phyloP scores from a whole-genome alignment of 2,888 invertebrate species.

The Leucophenga montana region DNA sequence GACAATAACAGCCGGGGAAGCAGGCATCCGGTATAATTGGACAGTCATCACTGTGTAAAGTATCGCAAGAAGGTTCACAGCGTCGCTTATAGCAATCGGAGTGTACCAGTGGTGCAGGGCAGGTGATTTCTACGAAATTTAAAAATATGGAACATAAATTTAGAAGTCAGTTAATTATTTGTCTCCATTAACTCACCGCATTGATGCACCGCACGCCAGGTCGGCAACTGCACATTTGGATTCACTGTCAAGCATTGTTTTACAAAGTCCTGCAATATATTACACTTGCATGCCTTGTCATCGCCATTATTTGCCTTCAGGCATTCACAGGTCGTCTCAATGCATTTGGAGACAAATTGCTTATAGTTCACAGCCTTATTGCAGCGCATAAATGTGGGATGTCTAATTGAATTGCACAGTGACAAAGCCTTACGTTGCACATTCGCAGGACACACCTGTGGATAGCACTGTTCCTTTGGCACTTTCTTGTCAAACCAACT shows the following conservation, averaged over 20 bases:
- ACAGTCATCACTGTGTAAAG: slow-evolving; percentile 77
- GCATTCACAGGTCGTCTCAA: slow-evolving; percentile 85
- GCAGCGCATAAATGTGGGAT: slow-evolving; percentile 80
- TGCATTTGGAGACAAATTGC: slow-evolving; percentile 81
- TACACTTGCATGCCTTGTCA: slow-evolving; percentile 79
- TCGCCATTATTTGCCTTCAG: slow-evolving; percentile 75
- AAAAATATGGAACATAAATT: slow-evolving; percentile 9
- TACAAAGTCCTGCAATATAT: slow-evolving; percentile 80
- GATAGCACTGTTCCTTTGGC: slow-evolving; percentile 75
- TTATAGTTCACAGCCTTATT: slow-evolving; percentile 78
- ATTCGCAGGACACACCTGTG: slow-evolving; percentile 77
- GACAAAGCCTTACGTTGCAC: slow-evolving; percentile 79
- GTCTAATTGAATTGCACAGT: slow-evolving; percentile 80
- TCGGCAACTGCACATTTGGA: slow-evolving; percentile 78
- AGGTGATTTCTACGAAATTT: slow-evolving; percentile 79
- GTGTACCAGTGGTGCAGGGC: slow-evolving; percentile 84
- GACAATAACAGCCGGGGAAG: slow-evolving; percentile 89
- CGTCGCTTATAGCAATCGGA: slow-evolving; percentile 85
- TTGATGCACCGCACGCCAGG: slow-evolving; percentile 82
- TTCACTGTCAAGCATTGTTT: slow-evolving; percentile 82
- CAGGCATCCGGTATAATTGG: slow-evolving; percentile 80
- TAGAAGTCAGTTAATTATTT: no score
- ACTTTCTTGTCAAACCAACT: slow-evolving; percentile 79
- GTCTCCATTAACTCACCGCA: slow-evolving; percentile 73
- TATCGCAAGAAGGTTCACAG: slow-evolving; percentile 86